Evolutionary conservation across 2,888 invertebrate genomes (phyloP), one percentile per base, ranked within the genome.

Genomic region (Cactoblastis cactorum): DNA sequence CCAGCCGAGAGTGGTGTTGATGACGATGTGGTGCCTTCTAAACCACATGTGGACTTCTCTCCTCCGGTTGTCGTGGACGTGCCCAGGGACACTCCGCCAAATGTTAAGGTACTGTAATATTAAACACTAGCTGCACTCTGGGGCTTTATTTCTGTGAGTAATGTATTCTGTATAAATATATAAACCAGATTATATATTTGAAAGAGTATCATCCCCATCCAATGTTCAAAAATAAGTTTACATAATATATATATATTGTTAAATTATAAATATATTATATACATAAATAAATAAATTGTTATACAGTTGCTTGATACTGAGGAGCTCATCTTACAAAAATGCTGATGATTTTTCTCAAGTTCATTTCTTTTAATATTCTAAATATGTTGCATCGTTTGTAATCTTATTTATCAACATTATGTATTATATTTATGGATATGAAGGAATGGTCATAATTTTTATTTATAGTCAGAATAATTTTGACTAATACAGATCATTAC

Each of bases 1-100:
- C 87, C 66, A 0, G 85, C 79, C 9, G 90, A 90, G 54, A 90
- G 88, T 61, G 85, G 90, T 11, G 64, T 75, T 19, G 89, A 90
- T 46, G 89, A 90, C 54, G 90, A 90, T 19, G 51, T 65, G 0
- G 63, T 69, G 33, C 73, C 76, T 0, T 61, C 65, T 38, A 86
- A 84, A 61, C 79, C 74, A 14, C 94, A 93, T 74, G 94, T 95
- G 5, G 95, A 95, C 65, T 94, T 95, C 62, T 62, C 69, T 59
- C 92, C 93, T 57, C 91, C 94, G 52, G 91, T 92, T 33, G 91
- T 93, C 38, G 92, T 93, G 33, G 92, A 93, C 65, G 84, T 93
- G 45, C 83, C 91, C 22, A 81, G 90, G 50, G 91, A 92, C 55
- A 75, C 81, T 37, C 79, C 83, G 51, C 80, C 77, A 12, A 90